These are phyloP conservation scores for Himalopsyche tibetana DNA, from an alignment of 2,888 invertebrate species.

Conservation along the genomic window DNA sequence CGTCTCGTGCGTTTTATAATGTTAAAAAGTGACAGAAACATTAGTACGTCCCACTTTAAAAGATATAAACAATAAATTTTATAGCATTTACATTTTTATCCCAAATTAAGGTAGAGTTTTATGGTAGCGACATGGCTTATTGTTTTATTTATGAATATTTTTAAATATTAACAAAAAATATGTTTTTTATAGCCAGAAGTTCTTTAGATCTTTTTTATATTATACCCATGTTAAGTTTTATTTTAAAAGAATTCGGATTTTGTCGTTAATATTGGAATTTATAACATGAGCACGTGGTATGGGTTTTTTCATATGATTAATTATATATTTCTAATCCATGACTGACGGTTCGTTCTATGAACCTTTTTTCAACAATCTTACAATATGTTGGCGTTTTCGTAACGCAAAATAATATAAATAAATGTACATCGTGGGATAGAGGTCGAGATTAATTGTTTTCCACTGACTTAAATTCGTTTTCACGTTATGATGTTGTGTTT, in stretches of 20 bases:
- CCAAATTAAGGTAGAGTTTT: conserved; percentile 19
- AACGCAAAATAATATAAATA: too few species aligned
- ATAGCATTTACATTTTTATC: background rate
- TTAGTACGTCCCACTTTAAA: conserved; percentile 35
- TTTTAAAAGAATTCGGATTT: background rate
- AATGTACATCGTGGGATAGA: too few species aligned
- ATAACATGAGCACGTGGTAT: too few species aligned
- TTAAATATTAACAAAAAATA: background rate
- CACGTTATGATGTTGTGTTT: too few species aligned
- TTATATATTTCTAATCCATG: too few species aligned
- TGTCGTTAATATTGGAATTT: background rate
- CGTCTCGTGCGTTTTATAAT: background rate
- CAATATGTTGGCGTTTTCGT: too few species aligned
- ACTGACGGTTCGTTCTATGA: too few species aligned
- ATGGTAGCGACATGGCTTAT: conserved; percentile 13
- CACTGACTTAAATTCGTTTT: too few species aligned
- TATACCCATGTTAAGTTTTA: background rate
- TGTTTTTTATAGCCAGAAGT: conserved; percentile 4
- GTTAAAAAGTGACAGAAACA: conserved; percentile 31
- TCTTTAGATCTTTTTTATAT: background rate
- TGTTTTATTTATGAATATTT: conserved; percentile 29
- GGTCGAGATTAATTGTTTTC: too few species aligned
- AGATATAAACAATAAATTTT: conserved; percentile 13
- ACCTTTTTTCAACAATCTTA: too few species aligned
- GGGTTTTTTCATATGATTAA: too few species aligned